Evolutionary conservation across 2,888 invertebrate species (phyloP), one percentile per base, ranked within the genome.

Genomic region (Prenolepis imparis): DNA sequence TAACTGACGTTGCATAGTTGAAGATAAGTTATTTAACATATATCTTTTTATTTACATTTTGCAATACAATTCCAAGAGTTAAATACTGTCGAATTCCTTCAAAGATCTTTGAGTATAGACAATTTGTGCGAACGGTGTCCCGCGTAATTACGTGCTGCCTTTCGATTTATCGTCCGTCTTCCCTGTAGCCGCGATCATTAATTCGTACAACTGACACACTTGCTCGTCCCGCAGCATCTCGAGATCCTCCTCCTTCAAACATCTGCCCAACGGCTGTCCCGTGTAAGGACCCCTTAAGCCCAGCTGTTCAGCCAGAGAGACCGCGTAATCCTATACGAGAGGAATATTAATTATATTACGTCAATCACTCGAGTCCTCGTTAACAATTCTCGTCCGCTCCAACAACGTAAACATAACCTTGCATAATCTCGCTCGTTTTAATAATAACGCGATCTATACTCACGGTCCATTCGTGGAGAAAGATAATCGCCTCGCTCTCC

Each of bases 391-490:
- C 1, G 9, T 32, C 9, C n/a, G 1, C 32, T 21, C 11, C n/a
- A n/a, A 11, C 21, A 12, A 66, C 0, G n/a, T 36, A 12, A 61
- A 75, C 63, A 82, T 83, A 84, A 70, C 66, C 18, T 48, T 8
- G 39, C 61, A 21, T 3, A n/a, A 28, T 9, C n/a, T n/a, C 61
- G 73, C n/a, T 8, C 61, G 28, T n/a, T n/a, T 36, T 39, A 24
- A 21, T 28, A 5, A 5, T 11, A 39, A 57, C 83, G 91, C 52
- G 68, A 86, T 64, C 21, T 84, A 55, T 87, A 93, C 96, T 95
- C 95, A 98, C 98, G 70, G 97, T 97, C 99, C 99, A 99, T 95
- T 98, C 98, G 39, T 96, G 96, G 94, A 99, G 96, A 93, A 99
- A 99, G 75, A 97, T 95, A 18, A 96, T 95, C 0, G 98, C 96